phyloP scores from a whole-genome alignment of 2,113 vertebrate species.

The Lota lota region DNA sequence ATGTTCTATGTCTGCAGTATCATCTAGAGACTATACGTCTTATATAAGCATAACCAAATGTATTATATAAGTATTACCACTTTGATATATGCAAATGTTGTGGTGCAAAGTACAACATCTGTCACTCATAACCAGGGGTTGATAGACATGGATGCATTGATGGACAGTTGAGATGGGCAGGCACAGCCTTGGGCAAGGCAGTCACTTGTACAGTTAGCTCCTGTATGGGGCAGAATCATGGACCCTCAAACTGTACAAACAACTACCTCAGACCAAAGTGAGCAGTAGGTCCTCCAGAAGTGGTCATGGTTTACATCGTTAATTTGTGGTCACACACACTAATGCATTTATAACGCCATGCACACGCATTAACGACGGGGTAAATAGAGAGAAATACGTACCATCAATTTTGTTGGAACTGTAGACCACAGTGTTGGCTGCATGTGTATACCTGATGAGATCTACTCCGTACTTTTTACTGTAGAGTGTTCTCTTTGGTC shows the following conservation, averaged over 20 bases:
- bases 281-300: conserved; percentile 53
- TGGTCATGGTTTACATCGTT: background rate
- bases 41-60: no score
- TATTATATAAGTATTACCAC: no score
- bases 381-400: conserved; percentile 66
- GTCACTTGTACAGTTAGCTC: conserved; percentile 99
- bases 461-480: conserved; percentile 99
- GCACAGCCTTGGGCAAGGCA: conserved; percentile 97
- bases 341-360: background rate
- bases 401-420: conserved; percentile 99
- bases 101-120: background rate
- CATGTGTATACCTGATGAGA: conserved; percentile 97
- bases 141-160: background rate
- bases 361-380: background rate
- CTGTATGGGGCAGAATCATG: conserved; percentile 99
- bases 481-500: conserved; percentile 96
- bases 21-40: no score
- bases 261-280: conserved; percentile 99
- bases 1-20: no score
- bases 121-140: background rate
- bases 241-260: conserved; percentile 99
- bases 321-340: background rate
- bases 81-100: background rate
- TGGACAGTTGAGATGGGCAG: conserved; percentile 52
- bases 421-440: conserved; percentile 98